A percentile compares a stretch with the other conserved stretches of the same genome.
Evolutionary conservation across 2,888 invertebrate species (phyloP).

Genomic region (Autographa gamma): DNA sequence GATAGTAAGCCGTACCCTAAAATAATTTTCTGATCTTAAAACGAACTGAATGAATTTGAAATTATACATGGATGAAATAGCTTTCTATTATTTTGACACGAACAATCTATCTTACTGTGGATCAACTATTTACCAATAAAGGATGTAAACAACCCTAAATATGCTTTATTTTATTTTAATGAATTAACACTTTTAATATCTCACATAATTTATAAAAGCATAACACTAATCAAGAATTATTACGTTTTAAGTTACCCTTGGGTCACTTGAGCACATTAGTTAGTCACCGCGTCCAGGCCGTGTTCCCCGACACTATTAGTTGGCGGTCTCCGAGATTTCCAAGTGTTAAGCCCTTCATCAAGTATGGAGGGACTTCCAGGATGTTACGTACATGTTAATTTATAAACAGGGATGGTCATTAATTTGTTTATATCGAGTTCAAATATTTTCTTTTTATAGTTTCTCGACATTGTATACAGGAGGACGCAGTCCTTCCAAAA

Average conservation of each 20-base stretch:
- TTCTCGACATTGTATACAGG: too few relatives aligned
- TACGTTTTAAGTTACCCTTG: not conserved
- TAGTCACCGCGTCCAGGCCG: not conserved
- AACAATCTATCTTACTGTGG: too few relatives aligned
- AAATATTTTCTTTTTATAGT: not conserved
- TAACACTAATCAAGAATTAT: not conserved
- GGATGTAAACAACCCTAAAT: too few relatives aligned
- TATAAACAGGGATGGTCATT: slow-evolving; percentile 15
- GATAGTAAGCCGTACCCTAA: too few relatives aligned
- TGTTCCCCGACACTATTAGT: slow-evolving; percentile 17
- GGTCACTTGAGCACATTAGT: slow-evolving; percentile 15
- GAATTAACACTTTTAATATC: not conserved
- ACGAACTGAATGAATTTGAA: too few relatives aligned
- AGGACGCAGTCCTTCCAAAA: too few relatives aligned
- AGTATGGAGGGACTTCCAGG: slow-evolving; percentile 2
- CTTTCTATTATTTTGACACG: too few relatives aligned
- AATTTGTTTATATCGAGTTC: slow-evolving; percentile 2
- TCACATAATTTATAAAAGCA: not conserved
- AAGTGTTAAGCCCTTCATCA: slow-evolving; percentile 15
- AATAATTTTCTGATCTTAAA: too few relatives aligned
- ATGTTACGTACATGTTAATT: slow-evolving; percentile 8
- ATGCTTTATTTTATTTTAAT: too few relatives aligned
- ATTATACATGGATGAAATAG: too few relatives aligned
- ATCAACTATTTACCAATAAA: too few relatives aligned
- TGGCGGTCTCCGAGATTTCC: slow-evolving; percentile 10